Evolutionary conservation across 2,888 invertebrate genomes (phyloP), one percentile per base, ranked within the genome.

Genomic region (Diloba caeruleocephala): DNA sequence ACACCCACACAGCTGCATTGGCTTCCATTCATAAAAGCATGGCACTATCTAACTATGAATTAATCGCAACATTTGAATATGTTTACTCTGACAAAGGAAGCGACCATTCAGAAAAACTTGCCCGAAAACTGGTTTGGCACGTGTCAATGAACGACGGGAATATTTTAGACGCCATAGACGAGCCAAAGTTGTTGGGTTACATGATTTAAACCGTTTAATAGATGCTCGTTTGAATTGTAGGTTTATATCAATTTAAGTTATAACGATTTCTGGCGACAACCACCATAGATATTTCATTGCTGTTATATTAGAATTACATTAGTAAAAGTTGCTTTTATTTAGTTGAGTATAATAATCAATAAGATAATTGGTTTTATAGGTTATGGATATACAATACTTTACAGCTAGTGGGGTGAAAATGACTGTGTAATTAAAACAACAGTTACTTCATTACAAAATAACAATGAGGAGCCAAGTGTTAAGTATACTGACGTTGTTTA

Each of bases 51-150:
- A 90, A 87, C 92, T 84, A 92, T 92, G 93, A 92, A 93, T 93
- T 93, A 92, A 93, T 93, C 91, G 93, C 93, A 91, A 92, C 92
- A 90, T 93, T 92, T 90, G 90, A 93, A 92, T 92, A 91, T 90
- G 90, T 92, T 91, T 90, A 91, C 90, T 86, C 90, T 89, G 74
- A 91, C 91, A 90, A 90, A 92, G 90, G 92, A 92, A 92, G 90
- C 90, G 87, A 85, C 90, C 92, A 92, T 92, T 92, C 83, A 92
- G 87, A 89, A 92, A 92, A 92, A 89, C 89, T 87, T 73, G 87
- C 85, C 87, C 83, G 81, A 85, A 87, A 93, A 92, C 92, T 78
- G 91, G 93, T 92, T 92, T 84, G 84, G 92, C 93, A 90, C 93
- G 93, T 92, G 93, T 93, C 93, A 92, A 92, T 89, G 93, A 91